A percentile compares a stretch with the other conserved stretches of the same genome.
phyloP scores from a whole-genome alignment of 2,797 vertebrate species.

The Sarcoramphus papa region DNA sequence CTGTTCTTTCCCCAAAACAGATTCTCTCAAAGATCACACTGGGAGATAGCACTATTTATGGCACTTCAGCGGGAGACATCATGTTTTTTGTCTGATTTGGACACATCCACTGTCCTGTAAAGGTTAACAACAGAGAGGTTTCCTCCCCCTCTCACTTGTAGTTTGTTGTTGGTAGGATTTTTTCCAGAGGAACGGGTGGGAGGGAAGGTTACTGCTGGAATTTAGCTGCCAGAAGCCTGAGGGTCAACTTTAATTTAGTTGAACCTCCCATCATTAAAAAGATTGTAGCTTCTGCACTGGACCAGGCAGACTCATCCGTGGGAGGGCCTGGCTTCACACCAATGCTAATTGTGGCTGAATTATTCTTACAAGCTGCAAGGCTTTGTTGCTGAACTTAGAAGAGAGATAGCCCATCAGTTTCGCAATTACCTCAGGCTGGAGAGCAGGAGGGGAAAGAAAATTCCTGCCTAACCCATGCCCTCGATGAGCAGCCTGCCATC shows the following conservation, averaged over 20 bases:
- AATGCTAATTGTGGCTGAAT: background rate
- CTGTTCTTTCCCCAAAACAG: constrained; percentile 73
- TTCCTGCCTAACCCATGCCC: background rate
- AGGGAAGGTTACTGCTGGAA: constrained; percentile 53
- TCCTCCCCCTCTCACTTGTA: constrained; percentile 66
- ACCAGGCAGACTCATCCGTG: constrained; percentile 6
- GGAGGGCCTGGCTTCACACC: constrained; percentile 58
- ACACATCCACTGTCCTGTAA: constrained; percentile 72
- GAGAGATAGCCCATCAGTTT: background rate
- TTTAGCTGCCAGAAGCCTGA: constrained; percentile 49
- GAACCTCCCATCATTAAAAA: constrained; percentile 47
- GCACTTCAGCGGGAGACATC: constrained; percentile 63
- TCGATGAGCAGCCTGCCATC: background rate
- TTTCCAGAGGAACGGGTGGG: constrained; percentile 26
- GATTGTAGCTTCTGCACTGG: constrained; percentile 41
- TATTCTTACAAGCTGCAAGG: background rate
- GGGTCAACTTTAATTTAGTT: constrained; percentile 53
- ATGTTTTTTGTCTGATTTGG: constrained; percentile 71
- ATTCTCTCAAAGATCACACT: constrained; percentile 74
- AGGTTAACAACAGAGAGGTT: constrained; percentile 69
- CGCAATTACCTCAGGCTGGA: background rate
- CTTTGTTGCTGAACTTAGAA: constrained; percentile 33
- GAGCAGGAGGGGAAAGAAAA: background rate
- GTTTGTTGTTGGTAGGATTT: constrained; percentile 53
- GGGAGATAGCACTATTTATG: constrained; percentile 74